Base-by-base conservation (phyloP, 1,140 invertebrate species). In the Penaeus japonicus region DNA sequence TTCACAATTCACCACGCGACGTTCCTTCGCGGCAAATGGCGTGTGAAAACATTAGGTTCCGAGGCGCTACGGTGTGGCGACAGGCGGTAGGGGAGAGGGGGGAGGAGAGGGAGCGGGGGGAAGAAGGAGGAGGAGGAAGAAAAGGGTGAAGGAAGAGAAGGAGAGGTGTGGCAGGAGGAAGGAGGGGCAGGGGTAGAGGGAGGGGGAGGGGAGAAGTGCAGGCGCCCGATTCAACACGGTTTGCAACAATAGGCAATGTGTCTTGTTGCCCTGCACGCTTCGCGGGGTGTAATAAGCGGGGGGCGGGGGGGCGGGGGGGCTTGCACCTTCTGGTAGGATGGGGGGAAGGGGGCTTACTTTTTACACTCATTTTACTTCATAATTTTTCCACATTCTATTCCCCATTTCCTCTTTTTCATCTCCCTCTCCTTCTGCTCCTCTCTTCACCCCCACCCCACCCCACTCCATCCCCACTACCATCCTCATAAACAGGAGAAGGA, bases 211-310 rank as follows among this genome's bases (percentile, higher is more conserved):
- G 65, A 17, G 65, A 15, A 32, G 32, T 24, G 10, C 24, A 73
- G 53, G 35, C 27, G 20, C n/a, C n/a, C 18, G 39, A 82, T 82
- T 82, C 57, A 59, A 57, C 80, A 82, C 80, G 80, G 55, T 32
- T 59, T 80, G 80, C 80, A 82, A 82, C 80, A 82, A 82, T 82
- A 24, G 54, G 27, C 80, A 82, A 82, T 82, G 80, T 82, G 80
- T 82, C 80, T 82, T 82, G 80, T 62, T 82, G 80, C 80, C 57
- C 57, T 82, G 57, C 57, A 82, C 80, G 80, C 80, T 20, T 35
- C 4, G 57, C 32, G 47, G 47, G 47, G 78, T 39, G 47, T 53
- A 27, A 24, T 22, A 27, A 17, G 10, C 10, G 47, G 47, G 47
- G 10, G n/a, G n/a, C n/a, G 47, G 47, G 47, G 47, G 47, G 47